Evolutionary conservation across 2,797 vertebrate species (phyloP).

Genomic region (Falco rusticolus): DNA sequence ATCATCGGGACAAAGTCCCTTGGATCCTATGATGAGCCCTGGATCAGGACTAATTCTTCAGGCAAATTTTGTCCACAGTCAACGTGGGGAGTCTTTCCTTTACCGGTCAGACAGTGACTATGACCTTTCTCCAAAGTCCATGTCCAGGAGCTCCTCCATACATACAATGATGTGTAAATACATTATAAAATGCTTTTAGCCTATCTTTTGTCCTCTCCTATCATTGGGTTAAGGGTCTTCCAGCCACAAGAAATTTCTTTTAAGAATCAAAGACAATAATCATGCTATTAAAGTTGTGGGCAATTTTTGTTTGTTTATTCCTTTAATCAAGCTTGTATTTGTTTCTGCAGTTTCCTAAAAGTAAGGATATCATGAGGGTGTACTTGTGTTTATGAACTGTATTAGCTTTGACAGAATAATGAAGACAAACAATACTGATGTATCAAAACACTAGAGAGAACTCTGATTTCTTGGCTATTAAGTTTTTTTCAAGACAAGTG

Average conservation of each 20-base stretch:
- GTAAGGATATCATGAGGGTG: background rate
- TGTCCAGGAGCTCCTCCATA: conserved; percentile 99
- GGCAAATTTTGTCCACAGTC: conserved; percentile 98
- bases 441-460: background rate
- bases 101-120: conserved; percentile 98
- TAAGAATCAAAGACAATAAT: background rate
- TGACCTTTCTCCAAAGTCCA: conserved; percentile 98
- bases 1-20: conserved; percentile 94
- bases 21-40: conserved; percentile 98
- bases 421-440: background rate
- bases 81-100: conserved; percentile 96
- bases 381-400: background rate
- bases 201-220: background rate
- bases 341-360: background rate
- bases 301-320: background rate
- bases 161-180: conserved; percentile 94
- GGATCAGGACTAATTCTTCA: conserved; percentile 97
- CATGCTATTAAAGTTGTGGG: background rate
- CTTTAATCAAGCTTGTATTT: background rate
- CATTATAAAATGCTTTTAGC: background rate
- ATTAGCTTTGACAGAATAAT: background rate
- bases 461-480: background rate
- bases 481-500: background rate
- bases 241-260: background rate
- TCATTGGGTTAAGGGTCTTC: background rate